Base-by-base conservation (phyloP, 2,113 vertebrate genomes). In the Misgurnus mizolepis region DNA sequence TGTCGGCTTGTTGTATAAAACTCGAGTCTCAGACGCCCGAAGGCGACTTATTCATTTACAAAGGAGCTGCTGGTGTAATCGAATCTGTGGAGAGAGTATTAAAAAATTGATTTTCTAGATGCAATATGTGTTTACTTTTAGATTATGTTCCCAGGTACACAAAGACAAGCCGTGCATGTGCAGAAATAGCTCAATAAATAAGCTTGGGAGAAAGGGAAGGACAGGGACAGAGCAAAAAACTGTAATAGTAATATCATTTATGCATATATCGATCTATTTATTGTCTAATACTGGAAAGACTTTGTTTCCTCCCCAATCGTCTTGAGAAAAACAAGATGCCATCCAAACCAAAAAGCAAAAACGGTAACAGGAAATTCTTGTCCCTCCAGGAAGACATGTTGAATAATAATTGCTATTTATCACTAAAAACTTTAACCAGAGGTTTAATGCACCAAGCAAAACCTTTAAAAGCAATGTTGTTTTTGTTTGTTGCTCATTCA, bases 101-200 rank as follows among this genome's bases (percentile, higher is more conserved):
- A 69, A 50, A 34, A 69, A 69, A 69, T 50, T 50, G 67, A 50
- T 68, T 68, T 68, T 68, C 67, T 12, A 68, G 68, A 15, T 71
- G 40, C 27, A 34, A 34, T 34, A 34, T 34, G 27, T 34, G 27
- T 55, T 55, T 39, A 55, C 50, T 40, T 34, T 5, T 18, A 9
- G 69, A 56, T 18, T 11, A 45, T n/a, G 45, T 56, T 41, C 40
- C 14, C 27, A 56, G 40, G 40, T 15, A 55, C 68, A 71, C 45
- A 1, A 17, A 15, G 40, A 7, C 15, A 18, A 3, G 68, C 49
- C 12, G 12, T 14, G 8, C 14, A 5, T 58, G 53, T 8, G 53
- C 53, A 72, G 34, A 58, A 18, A 41, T 47, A 9, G 67, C 22
- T 69, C 45, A 69, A 50, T 72, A 41, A 71, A 71, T 40, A 71